Base-by-base conservation (phyloP, 2,888 invertebrate species). In the Chelonus formosanus region DNA sequence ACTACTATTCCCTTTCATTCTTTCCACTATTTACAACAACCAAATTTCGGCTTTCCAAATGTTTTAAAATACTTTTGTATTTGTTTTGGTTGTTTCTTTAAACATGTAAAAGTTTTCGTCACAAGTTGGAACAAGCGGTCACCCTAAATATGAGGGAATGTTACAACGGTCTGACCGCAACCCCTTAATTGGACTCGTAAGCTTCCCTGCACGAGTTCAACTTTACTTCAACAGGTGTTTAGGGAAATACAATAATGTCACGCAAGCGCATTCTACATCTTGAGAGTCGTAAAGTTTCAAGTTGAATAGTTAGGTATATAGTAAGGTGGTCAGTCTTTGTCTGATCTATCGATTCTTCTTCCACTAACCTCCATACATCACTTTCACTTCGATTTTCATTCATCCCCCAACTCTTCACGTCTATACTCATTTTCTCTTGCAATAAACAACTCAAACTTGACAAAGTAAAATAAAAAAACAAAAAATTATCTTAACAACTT, bases 181-280 rank as follows among this genome's bases (percentile, higher is more conserved):
- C 80, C 78, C 81, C 79, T 81, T 79, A 81, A 78, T 77, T 77
- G 74, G 77, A 73, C 75, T 55, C 73, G 75, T 78, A 52, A 58
- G 43, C 35, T 35, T 50, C 47, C 67, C 76, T 75, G 75, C 80
- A 78, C 80, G 78, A 81, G 80, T 79, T 80, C 76, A 77, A 79
- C 78, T 82, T 79, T 74, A 64, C 82, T 83, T 83, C 84, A 84
- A 84, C 84, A 84, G 84, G 84, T 84, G 84, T 83, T 83, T 79
- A 78, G 80, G 82, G 79, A 84, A 84, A 83, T 84, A 84, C 84
- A 83, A 84, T 84, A 84, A 82, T 79, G 80, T 80, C 73, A 80
- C 84, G 84, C 83, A 80, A 74, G 84, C 84, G 84, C 80, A 67
- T 65, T 68, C 50, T 78, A 79, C 77, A 80, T 80, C 77, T 76